Conservation (phyloP, 1,140 invertebrate species). For the Drosophila ambigua region DNA sequence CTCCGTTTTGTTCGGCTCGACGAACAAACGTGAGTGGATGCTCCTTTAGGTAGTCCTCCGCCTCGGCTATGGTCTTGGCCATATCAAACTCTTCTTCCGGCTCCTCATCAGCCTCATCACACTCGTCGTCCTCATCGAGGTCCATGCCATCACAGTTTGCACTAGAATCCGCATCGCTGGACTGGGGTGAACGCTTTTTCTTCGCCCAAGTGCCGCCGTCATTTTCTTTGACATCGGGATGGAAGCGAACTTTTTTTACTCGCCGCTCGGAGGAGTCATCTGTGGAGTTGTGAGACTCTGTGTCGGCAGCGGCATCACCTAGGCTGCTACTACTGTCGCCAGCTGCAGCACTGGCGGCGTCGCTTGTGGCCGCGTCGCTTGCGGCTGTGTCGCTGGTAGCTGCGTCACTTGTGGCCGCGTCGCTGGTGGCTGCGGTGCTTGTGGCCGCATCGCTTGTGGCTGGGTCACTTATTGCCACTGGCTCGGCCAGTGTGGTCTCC, state of each 20-base stretch:
- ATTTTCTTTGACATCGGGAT: constrained; percentile 74
- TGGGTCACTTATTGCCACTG: no score
- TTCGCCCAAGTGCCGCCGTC: constrained; percentile 72
- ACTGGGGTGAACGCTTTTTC: constrained; percentile 47
- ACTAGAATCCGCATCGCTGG: constrained; percentile 25
- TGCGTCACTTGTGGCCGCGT: no score
- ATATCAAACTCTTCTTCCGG: constrained; percentile 67
- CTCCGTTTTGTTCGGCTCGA: constrained; percentile 62
- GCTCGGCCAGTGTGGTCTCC: constrained; percentile 72
- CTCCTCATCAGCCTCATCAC: constrained; percentile 53
- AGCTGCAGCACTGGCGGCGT: constrained; percentile 16
- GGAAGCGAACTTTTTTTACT: constrained; percentile 72
- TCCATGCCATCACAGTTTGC: constrained; percentile 65
- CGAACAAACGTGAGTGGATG: constrained; percentile 74
- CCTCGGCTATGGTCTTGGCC: constrained; percentile 74
- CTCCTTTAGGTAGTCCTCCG: constrained; percentile 74
- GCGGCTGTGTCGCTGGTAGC: no score
- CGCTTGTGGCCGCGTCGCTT: neutral
- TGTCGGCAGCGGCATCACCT: constrained; percentile 10
- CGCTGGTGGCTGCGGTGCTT: no score
- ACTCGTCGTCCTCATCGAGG: constrained; percentile 51
- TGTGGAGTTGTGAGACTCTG: constrained; percentile 33
- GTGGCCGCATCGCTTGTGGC: no score
- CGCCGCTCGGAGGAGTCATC: constrained; percentile 42
- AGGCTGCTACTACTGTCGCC: constrained; percentile 31